Conservation (phyloP, 1,140 invertebrate species). For the Drosophila ananassae region DNA sequence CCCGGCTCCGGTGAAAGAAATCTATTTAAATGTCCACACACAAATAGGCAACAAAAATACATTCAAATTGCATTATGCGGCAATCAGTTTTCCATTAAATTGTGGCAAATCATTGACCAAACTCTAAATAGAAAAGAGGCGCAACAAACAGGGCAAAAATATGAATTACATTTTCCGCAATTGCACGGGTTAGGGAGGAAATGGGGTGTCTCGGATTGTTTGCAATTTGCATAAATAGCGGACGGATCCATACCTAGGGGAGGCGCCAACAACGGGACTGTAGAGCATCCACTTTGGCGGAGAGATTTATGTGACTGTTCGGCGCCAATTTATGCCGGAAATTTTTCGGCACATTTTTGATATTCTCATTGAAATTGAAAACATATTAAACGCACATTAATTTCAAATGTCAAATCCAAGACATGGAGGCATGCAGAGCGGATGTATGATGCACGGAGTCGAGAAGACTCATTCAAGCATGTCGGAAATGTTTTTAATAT, state of each 20-base stretch:
- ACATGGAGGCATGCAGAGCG: conserved; percentile 9
- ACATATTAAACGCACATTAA: conserved; percentile 75
- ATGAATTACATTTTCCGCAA: conserved; percentile 51
- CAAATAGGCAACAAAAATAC: neutral
- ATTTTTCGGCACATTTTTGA: conserved; percentile 65
- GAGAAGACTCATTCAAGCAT: conserved; percentile 7
- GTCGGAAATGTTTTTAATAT: conserved; percentile 37
- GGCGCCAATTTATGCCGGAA: conserved; percentile 72
- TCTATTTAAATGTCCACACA: neutral
- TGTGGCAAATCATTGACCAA: conserved; percentile 46
- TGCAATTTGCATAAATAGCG: conserved; percentile 67
- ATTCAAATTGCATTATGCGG: conserved; percentile 1
- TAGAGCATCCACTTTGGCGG: conserved; percentile 11
- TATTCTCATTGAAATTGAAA: conserved; percentile 67
- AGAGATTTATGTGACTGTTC: conserved; percentile 61
- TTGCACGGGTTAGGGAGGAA: conserved; percentile 26
- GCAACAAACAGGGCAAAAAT: conserved; percentile 51
- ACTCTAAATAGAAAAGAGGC: conserved; percentile 48
- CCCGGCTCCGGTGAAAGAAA: conserved; percentile 8
- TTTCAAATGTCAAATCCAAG: conserved; percentile 45
- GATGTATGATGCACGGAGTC: conserved; percentile 29
- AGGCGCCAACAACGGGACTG: neutral
- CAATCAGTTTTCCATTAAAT: conserved; percentile 49
- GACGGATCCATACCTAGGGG: conserved; percentile 26
- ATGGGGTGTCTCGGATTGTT: conserved; percentile 43